These are phyloP conservation scores for Erebia aethiops DNA, from an alignment of 2,888 invertebrate genomes.

Conservation along the genomic window DNA sequence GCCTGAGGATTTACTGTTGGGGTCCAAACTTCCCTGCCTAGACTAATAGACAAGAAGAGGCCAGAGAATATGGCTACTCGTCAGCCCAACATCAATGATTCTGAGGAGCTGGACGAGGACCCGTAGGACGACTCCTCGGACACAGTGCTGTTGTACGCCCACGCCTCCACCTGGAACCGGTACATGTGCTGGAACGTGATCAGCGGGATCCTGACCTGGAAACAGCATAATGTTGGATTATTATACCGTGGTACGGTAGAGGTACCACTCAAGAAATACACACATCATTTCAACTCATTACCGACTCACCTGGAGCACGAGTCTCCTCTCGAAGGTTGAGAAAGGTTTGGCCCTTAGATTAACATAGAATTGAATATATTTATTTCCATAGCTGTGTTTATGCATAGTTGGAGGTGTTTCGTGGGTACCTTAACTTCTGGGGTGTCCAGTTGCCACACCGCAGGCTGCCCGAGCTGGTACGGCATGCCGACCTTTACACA, in stretches of 20 bases:
- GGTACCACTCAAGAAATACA: neutral
- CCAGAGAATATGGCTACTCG: neutral
- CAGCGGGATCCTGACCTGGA: constrained; percentile 58
- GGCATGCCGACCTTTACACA: constrained; percentile 73
- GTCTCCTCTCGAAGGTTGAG: no score
- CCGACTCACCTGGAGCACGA: no score
- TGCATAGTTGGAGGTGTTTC: no score
- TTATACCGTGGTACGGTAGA: no score
- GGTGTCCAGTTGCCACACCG: constrained; percentile 61
- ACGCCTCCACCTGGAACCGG: constrained; percentile 62
- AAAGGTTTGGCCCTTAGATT: no score
- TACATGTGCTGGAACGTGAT: constrained; percentile 51
- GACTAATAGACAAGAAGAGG: no score
- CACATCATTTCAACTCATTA: neutral
- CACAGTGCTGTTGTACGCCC: constrained; percentile 56
- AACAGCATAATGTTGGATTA: constrained; percentile 2
- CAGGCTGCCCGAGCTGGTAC: constrained; percentile 55
- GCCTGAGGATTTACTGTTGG: no score
- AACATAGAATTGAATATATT: no score
- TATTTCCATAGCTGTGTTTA: no score
- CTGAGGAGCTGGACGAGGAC: constrained; percentile 27
- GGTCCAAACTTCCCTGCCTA: no score
- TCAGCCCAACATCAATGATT: neutral
- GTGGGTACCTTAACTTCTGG: constrained; percentile 55
- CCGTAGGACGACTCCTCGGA: constrained; percentile 30